These are phyloP conservation scores for Euzophera pinguis DNA, from an alignment of 2,888 invertebrate species.

Conservation along the genomic window DNA sequence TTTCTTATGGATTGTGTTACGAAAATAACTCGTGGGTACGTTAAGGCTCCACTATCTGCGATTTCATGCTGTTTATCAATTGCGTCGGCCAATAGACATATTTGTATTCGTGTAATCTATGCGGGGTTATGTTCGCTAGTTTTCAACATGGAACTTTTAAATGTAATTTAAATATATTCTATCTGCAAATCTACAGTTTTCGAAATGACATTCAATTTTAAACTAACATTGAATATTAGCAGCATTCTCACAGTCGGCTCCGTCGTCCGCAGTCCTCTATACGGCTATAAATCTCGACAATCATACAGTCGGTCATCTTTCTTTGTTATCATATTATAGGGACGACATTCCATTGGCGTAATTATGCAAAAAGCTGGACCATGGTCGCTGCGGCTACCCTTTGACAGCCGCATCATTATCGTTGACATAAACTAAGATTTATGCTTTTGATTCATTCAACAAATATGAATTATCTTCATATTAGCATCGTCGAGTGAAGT, in stretches of 20 bases:
- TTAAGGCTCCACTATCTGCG: conserved; percentile 64
- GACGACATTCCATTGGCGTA: conserved; percentile 70
- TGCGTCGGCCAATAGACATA: conserved; percentile 63
- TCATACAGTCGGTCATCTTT: conserved; percentile 71
- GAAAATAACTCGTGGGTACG: conserved; percentile 65
- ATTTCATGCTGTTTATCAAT: conserved; percentile 72
- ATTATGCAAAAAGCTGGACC: conserved; percentile 78
- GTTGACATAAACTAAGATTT: conserved; percentile 74
- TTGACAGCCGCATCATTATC: conserved; percentile 74
- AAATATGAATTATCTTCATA: conserved; percentile 59
- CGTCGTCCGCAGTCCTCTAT: conserved; percentile 30
- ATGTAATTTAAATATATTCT: conserved; percentile 6
- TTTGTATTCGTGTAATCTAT: conserved; percentile 57
- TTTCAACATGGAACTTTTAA: conserved; percentile 22
- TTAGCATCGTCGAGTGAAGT: conserved; percentile 24
- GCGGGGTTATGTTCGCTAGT: conserved; percentile 49
- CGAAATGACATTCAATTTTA: conserved; percentile 1
- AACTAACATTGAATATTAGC: conserved; percentile 15
- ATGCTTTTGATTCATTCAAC: conserved; percentile 66
- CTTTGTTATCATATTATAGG: conserved; percentile 75
- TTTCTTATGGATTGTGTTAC: conserved; percentile 75
- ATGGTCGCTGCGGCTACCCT: conserved; percentile 67
- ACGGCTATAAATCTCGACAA: conserved; percentile 58
- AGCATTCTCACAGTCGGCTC: conserved; percentile 47
- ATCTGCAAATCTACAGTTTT: conserved; percentile 3